Base-by-base conservation (phyloP, 2,888 invertebrate genomes). In the Nemurella pictetii region DNA sequence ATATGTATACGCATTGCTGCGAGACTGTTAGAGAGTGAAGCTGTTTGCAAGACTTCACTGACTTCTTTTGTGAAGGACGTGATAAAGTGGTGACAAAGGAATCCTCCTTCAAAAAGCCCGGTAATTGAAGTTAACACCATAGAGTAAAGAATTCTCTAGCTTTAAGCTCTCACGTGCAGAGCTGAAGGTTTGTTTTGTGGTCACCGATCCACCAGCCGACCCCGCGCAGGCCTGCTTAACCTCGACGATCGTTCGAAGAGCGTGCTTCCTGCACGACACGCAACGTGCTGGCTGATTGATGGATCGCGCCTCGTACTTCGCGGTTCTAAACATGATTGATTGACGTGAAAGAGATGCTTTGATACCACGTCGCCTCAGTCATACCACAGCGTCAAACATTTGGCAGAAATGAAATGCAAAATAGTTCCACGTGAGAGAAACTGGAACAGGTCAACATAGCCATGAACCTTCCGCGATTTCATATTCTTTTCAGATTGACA, bases 401-500 rank as follows among this genome's bases (percentile, higher is more conserved):
- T n/a, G n/a, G n/a, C n/a, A n/a, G n/a, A 7, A 4, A 35, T 35
- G 35, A 55, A 55, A 55, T 55, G 55, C 55, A 55, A 55, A 55
- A 55, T 12, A 92, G 4, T 75, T 75, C 1, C 75, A 28, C 55
- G 9, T 55, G 29, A 5, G 25, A 75, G 75, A 28, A n/a, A 20
- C 75, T 75, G 75, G 5, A 12, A n/a, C 75, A 75, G 75, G 27
- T 25, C 26, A 28, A 75, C 26, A 12, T 91, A 90, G 32, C 29
- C 12, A 26, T n/a, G 29, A 26, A 75, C 7, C 7, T 28, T 9
- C 27, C 12, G 25, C 75, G 29, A 28, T n/a, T 55, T 55, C 55
- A 9, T 55, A 55, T 15, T 55, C 55, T 55, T 55, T 55, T 55
- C 55, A 55, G 9, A 55, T 55, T 55, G 9, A 55, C 15, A 55